These are phyloP conservation scores for Panagrolaimus sp. DNA, from an alignment of 1,140 invertebrate species.

Conservation along the genomic window DNA sequence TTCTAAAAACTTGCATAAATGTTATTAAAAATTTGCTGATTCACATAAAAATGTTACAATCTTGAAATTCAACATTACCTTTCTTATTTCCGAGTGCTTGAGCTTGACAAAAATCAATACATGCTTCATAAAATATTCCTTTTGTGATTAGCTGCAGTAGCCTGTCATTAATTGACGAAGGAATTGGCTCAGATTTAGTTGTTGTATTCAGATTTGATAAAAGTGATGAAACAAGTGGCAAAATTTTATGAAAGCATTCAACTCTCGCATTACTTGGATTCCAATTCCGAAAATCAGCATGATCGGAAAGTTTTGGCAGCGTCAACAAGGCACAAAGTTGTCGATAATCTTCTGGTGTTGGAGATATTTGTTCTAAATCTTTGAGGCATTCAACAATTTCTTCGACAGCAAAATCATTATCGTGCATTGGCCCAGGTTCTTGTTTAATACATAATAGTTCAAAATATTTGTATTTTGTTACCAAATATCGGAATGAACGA, in stretches of 20 bases:
- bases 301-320: conserved; percentile 78
- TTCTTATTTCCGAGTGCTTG: conserved; percentile 68
- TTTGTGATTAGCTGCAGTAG: conserved; percentile 82
- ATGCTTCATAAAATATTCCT: conserved; percentile 88
- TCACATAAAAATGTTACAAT: too few species aligned
- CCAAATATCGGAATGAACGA: conserved; percentile 74
- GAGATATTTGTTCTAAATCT: conserved; percentile 78
- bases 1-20: too few species aligned
- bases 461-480: conserved; percentile 85
- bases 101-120: conserved; percentile 88
- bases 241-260: conserved; percentile 70
- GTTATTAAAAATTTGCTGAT: too few species aligned
- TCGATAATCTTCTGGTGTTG: conserved; percentile 87
- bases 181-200: conserved; percentile 55
- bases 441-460: conserved; percentile 88
- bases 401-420: conserved; percentile 82
- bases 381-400: conserved; percentile 81
- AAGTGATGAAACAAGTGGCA: conserved; percentile 28
- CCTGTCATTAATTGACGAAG: conserved; percentile 73
- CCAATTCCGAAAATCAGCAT: conserved; percentile 80
- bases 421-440: conserved; percentile 69
- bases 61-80: too few species aligned
- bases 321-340: conserved; percentile 85
- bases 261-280: conserved; percentile 79
- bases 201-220: conserved; percentile 18